These are phyloP conservation scores for Typhlichthys eigenmanni DNA, from an alignment of 2,797 vertebrate genomes.

Conservation along the genomic window DNA sequence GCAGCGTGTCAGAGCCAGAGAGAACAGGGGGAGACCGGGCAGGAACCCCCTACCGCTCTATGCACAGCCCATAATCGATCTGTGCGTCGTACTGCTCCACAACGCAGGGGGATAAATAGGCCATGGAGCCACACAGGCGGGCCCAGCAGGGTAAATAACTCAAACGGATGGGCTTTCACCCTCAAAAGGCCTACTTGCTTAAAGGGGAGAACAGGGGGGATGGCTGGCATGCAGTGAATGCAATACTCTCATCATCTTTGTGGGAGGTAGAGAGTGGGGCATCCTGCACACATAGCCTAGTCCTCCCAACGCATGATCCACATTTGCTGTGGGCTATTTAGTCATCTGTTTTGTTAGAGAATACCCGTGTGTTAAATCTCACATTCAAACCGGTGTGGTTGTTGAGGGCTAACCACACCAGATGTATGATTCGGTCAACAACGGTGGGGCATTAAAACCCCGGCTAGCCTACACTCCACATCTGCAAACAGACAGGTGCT, in stretches of 20 bases:
- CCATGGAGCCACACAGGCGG: slow-evolving; percentile 38
- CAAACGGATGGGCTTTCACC: slow-evolving; percentile 8
- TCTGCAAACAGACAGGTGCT: slow-evolving; percentile 43
- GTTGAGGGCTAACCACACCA: slow-evolving; percentile 41
- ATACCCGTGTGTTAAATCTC: slow-evolving; percentile 51
- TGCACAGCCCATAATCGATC: slow-evolving; percentile 54
- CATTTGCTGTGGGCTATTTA: slow-evolving; percentile 53
- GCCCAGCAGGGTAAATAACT: slow-evolving; percentile 15
- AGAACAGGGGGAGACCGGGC: slow-evolving; percentile 38
- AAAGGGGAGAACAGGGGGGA: background rate
- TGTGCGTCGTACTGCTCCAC: no score
- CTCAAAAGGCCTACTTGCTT: slow-evolving; percentile 10
- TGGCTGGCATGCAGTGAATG: slow-evolving; percentile 49
- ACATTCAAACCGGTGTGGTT: slow-evolving; percentile 54
- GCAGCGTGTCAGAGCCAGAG: background rate
- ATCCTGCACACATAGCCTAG: slow-evolving; percentile 42
- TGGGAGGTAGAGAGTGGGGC: slow-evolving; percentile 46
- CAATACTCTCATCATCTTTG: slow-evolving; percentile 22
- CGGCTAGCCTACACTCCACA: slow-evolving; percentile 22
- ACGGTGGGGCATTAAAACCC: background rate
- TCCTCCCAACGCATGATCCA: slow-evolving; percentile 25
- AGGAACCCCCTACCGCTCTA: slow-evolving; percentile 32
- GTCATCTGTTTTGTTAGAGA: slow-evolving; percentile 66
- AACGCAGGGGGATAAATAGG: slow-evolving; percentile 47
- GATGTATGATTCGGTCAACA: slow-evolving; percentile 34